A percentile compares a stretch with the other conserved stretches of the same genome.
Conservation (phyloP, 1,140 invertebrate species). For the Caenorhabditis brenneri region DNA sequence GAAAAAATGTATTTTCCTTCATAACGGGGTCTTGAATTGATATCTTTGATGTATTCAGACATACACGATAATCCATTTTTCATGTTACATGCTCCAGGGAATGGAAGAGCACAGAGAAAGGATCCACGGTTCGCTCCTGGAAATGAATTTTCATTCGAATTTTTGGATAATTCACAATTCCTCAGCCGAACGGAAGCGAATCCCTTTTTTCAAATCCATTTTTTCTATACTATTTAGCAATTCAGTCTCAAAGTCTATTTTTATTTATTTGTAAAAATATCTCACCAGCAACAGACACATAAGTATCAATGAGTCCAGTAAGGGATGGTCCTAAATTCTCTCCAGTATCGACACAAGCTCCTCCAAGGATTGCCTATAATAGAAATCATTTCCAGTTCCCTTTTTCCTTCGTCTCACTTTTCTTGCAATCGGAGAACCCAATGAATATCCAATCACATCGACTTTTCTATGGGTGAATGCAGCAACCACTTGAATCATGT, state of each 20-base stretch:
- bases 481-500: conserved; percentile 65
- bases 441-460: conserved; percentile 68
- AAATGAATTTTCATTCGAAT: too few species aligned
- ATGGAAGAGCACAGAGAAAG: conserved; percentile 55
- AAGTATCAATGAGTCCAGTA: conserved; percentile 56
- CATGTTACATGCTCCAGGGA: conserved; percentile 57
- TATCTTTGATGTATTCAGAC: conserved; percentile 50
- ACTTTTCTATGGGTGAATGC: conserved; percentile 66
- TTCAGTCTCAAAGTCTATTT: too few species aligned
- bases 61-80: conserved; percentile 51
- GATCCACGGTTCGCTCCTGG: conserved; percentile 56
- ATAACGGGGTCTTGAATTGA: conserved; percentile 49
- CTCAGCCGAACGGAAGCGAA: too few species aligned
- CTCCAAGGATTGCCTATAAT: conserved; percentile 59
- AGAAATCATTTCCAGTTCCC: too few species aligned
- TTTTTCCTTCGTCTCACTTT: too few species aligned
- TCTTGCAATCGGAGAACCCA: conserved; percentile 69
- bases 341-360: conserved; percentile 56
- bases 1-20: conserved; percentile 55
- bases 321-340: conserved; percentile 55
- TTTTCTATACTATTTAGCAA: too few species aligned
- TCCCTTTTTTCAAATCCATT: too few species aligned
- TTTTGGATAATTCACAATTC: too few species aligned
- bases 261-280: too few species aligned
- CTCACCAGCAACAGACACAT: conserved; percentile 48